Conservation (phyloP, 2,113 vertebrate species). For the Montifringilla adamsi region DNA sequence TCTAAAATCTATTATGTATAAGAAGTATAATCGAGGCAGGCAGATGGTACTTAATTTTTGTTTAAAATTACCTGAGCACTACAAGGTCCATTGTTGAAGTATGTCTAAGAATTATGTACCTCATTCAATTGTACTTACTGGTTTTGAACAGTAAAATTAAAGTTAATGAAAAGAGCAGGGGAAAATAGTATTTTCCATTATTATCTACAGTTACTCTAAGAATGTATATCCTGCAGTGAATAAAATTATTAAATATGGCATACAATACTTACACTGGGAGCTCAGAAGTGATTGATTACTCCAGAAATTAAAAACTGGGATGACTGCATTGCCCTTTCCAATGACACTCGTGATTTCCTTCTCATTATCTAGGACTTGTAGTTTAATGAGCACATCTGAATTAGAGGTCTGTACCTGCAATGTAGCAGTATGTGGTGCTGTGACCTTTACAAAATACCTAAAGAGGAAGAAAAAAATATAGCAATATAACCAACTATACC, state of each 20-base stretch:
- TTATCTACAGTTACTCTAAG: background rate
- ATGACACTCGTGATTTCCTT: slow-evolving; percentile 64
- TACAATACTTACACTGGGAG: slow-evolving; percentile 71
- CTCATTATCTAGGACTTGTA: slow-evolving; percentile 84
- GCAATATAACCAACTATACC: background rate
- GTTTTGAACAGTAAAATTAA: background rate
- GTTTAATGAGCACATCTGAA: slow-evolving; percentile 75
- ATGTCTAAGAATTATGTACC: background rate
- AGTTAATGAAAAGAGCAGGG: background rate
- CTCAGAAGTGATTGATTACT: slow-evolving; percentile 43
- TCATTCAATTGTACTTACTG: background rate
- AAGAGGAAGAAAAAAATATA: background rate
- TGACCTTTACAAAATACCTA: slow-evolving; percentile 80
- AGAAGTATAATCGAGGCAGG: background rate
- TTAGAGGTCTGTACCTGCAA: slow-evolving; percentile 85
- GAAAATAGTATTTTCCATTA: background rate
- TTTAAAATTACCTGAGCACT: background rate
- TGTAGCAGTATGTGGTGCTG: slow-evolving; percentile 70
- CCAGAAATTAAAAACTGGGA: slow-evolving; percentile 82
- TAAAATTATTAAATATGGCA: background rate
- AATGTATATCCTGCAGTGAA: background rate
- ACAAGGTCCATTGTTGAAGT: background rate
- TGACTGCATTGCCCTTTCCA: slow-evolving; percentile 82
- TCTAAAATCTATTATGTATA: background rate
- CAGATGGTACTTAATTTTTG: background rate